Base-by-base conservation (phyloP, 2,888 invertebrate species). In the Cremastobaeus sp. region DNA sequence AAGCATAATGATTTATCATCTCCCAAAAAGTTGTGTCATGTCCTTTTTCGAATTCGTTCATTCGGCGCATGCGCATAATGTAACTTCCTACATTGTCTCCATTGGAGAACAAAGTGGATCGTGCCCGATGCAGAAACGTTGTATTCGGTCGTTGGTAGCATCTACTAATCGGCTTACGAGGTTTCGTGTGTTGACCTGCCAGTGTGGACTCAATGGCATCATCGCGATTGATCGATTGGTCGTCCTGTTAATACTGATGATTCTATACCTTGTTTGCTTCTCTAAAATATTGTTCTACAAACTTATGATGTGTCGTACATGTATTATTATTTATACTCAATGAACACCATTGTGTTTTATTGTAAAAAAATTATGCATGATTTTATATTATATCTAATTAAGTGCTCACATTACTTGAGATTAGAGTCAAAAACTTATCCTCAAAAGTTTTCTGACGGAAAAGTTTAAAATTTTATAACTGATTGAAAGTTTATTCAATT, bases 81-180 rank as follows among this genome's bases (percentile, higher is more conserved):
- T 48, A 28, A 41, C 47, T 50, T 55, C 43, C 52, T 57, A 37
- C 30, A 52, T 68, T 55, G 66, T 62, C 52, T 18, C 62, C 30
- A 39, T 9, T 28, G 64, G 20, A 15, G 52, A 52, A 62, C 68
- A 54, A 64, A 68, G 62, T 45, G 55, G 12, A 41, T 50, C 35
- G 48, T 37, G 64, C 41, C 48, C 54, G 39, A 59, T 64, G 64
- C 57, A 73, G 73, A 52, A 68, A 41, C 50, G 41, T 55, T 34
- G 64, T 57, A 54, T 35, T 54, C 54, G 41, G 20, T 39, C 39
- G n/a, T 39, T 34, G 64, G 69, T 65, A 64, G 64, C 64, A 50
- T 57, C 41, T 64, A 59, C 62, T 74, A 74, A 69, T 74, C 73
- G 73, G 73, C 64, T 73, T 73, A 73, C 73, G 73, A 73, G 68